Evolutionary conservation across 2,888 invertebrate species (phyloP).

Genomic region (Azorinus chamasolen): DNA sequence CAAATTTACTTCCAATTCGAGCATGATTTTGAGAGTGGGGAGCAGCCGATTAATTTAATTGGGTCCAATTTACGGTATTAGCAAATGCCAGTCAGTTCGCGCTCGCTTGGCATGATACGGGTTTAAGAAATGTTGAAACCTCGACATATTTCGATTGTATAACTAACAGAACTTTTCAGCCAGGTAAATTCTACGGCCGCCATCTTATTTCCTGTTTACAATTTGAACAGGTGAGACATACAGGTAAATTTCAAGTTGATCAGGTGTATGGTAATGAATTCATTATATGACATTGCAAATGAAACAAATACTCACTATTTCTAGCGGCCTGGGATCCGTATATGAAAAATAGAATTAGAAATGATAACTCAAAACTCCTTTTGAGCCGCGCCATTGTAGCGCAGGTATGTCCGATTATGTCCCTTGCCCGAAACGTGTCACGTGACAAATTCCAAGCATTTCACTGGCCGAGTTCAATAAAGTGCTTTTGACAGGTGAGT

Average conservation of each 20-base stretch:
- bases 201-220: slow-evolving; percentile 54
- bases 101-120: too few species aligned
- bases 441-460: slow-evolving; percentile 24
- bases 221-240: slow-evolving; percentile 7
- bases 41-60: too few species aligned
- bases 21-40: too few species aligned
- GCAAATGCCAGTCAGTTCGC: too few species aligned
- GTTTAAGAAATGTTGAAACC: too few species aligned
- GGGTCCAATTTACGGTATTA: too few species aligned
- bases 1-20: too few species aligned
- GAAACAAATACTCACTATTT: slow-evolving; percentile 48
- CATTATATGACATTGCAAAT: too few species aligned
- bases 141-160: too few species aligned
- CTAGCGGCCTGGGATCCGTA: slow-evolving; percentile 30
- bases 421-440: slow-evolving; percentile 41
- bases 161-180: too few species aligned
- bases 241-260: not conserved
- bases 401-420: slow-evolving; percentile 35
- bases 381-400: slow-evolving; percentile 62
- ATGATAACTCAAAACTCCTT: slow-evolving; percentile 25
- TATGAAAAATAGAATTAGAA: slow-evolving; percentile 24
- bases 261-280: too few species aligned
- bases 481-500: not conserved
- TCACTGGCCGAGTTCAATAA: slow-evolving; percentile 15
- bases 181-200: slow-evolving; percentile 12